Base-by-base conservation (phyloP, 92 coral and sea anemone species). In the Palythoa caribaeorum region DNA sequence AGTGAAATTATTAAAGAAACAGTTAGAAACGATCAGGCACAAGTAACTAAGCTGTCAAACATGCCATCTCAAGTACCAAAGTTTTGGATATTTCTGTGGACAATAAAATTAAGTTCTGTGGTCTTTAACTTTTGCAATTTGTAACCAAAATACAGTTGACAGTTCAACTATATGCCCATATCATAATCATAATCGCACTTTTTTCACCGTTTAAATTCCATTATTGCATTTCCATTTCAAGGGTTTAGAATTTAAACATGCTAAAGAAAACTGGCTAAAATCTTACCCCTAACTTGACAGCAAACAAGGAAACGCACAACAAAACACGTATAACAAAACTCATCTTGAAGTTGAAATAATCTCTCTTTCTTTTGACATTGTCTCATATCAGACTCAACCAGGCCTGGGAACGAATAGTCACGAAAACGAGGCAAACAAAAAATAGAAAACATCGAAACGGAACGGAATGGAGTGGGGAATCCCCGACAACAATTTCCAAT, bases 391-490 rank as follows among this genome's bases (percentile, higher is more conserved):
- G 48, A 3, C 15, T 4, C 3, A 37, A 11, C 51, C 1, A 70
- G 21, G 62, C 52, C 71, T 54, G 83, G 48, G 83, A 17, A 21
- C 71, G 71, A 78, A 28, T 35, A 4, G 12, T 20, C 83, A 53
- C 47, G 70, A 21, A 55, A 78, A 78, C 65, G 83, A 78, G 83
- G 83, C 83, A 52, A 15, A 2, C 7, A 19, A 76, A 76, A 50
- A 21, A 44, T 28, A 28, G 28, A 63, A 1, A 10, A 70, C 15
- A 37, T 14, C 1, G 3, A 3, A 28, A 21, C 35, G 74, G 9
- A 12, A 1, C 35, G 39, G 39, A 13, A 62, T 19, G 6, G 70
- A 12, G 8, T 19, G 83, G 83, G 83, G 70, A 78, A 57, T 78
- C 83, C 83, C 83, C 83, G 4, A 19, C 48, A 55, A 6, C 16